Conservation (phyloP, 2,113 vertebrate species). For the Rhombomys opimus region DNA sequence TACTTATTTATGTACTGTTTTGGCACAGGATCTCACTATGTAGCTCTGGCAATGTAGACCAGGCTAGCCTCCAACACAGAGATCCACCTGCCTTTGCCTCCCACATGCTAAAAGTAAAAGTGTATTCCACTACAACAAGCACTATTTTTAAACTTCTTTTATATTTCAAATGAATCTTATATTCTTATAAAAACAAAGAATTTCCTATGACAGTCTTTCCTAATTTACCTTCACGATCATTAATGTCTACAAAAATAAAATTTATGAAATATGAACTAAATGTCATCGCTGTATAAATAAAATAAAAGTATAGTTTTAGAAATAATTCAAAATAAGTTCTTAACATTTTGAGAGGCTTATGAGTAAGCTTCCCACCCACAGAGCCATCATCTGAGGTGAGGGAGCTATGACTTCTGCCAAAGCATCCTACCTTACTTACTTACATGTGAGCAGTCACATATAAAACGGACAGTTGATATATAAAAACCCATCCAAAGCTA, state of each 20-base stretch:
- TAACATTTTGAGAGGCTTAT: neutral
- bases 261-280: neutral
- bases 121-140: too few relatives aligned
- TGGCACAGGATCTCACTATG: neutral
- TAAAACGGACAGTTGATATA: conserved; percentile 9
- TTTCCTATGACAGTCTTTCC: conserved; percentile 13
- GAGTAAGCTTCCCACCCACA: conserved; percentile 55
- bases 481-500: conserved; percentile 82
- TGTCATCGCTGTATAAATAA: neutral
- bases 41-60: neutral
- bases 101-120: neutral
- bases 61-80: neutral
- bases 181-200: conserved; percentile 34
- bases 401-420: conserved; percentile 63
- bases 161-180: conserved; percentile 35
- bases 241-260: conserved; percentile 42
- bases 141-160: conserved; percentile 14
- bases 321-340: conserved; percentile 22
- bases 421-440: conserved; percentile 58
- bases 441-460: conserved; percentile 74
- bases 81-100: neutral
- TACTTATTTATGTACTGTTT: neutral
- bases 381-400: neutral
- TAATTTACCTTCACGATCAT: conserved; percentile 46
- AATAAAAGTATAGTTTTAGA: conserved; percentile 32